A percentile compares a stretch with the other conserved stretches of the same genome.
Evolutionary conservation across 2,888 invertebrate species (phyloP).

Genomic region (Euzophera pinguis): DNA sequence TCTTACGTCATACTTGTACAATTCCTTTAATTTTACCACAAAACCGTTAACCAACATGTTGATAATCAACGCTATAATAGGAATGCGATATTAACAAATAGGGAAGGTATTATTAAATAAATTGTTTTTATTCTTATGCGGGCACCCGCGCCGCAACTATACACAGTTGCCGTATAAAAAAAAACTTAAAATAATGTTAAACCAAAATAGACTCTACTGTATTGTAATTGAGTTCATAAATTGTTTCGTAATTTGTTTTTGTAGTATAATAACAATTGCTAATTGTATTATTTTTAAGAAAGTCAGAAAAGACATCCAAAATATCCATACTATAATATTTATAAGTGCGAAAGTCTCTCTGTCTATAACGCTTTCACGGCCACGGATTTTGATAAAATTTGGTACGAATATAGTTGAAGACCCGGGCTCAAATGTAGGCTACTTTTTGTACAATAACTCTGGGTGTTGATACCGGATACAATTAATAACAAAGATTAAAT

Average conservation of each 20-base stretch:
- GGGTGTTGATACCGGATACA: conserved; percentile 1
- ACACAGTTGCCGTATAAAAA: conserved; percentile 18
- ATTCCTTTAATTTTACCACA: conserved; percentile 23
- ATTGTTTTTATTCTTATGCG: conserved; percentile 59
- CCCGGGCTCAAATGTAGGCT: too few relatives aligned
- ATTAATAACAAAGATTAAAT: conserved; percentile 3
- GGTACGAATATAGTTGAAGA: too few relatives aligned
- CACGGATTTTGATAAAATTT: too few relatives aligned
- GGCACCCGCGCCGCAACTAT: conserved; percentile 58
- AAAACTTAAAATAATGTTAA: conserved; percentile 20
- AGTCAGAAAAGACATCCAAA: neutral
- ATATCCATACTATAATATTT: too few relatives aligned
- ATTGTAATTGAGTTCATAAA: conserved; percentile 18
- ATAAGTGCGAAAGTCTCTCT: too few relatives aligned
- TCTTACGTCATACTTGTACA: neutral
- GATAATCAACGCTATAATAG: conserved; percentile 64
- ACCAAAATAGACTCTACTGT: conserved; percentile 31
- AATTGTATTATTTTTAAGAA: conserved; percentile 35
- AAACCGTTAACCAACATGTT: conserved; percentile 73
- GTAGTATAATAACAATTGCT: conserved; percentile 22
- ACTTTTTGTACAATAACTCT: neutral
- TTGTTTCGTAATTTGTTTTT: neutral
- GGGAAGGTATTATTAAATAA: conserved; percentile 67
- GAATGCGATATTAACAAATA: conserved; percentile 68
- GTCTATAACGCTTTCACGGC: too few relatives aligned